Base-by-base conservation (phyloP, 2,888 invertebrate species). In the Brachynemurus nebulosus region DNA sequence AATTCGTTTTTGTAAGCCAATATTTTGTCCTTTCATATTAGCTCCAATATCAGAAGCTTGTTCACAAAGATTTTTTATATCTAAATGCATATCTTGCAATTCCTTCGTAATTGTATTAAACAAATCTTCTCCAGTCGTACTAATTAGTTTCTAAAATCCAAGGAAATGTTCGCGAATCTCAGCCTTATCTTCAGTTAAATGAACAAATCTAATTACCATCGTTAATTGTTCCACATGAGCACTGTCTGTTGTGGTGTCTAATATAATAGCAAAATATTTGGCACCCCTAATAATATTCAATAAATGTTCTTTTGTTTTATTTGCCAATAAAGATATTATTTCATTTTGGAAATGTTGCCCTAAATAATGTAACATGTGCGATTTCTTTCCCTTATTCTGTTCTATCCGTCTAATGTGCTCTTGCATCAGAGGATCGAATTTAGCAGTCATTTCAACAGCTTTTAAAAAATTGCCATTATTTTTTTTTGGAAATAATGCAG, bases 11-110 rank as follows among this genome's bases (percentile, higher is more conserved):
- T 52, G 53, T 2, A 54, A 33, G 7, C 52, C 52, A 43, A 39
- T 51, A 41, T 52, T 38, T 35, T 53, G 52, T 8, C 54, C 54
- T 5, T 37, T 36, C 53, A 54, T 55, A 44, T 53, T 48, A 2
- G 47, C 34, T 40, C 51, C 48, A 44, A 51, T 52, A 44, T 51
- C 50, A 45, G 48, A 51, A 2, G 51, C 50, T 38, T 51, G 51
- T 7, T 49, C 50, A 17, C 50, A 34, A 21, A 51, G 11, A 30
- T 51, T 30, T 36, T 43, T 35, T 23, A 46, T 44, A 37, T 46
- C 34, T 35, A 46, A 43, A 19, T 44, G 39, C 41, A 45, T 23
- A 45, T 43, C 35, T 40, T 38, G 19, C 43, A 47, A 41, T 46
- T 42, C 16, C 43, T 48, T 37, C 30, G 40, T 40, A 30, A 48